A percentile compares a stretch with the other conserved stretches of the same genome.
These are phyloP conservation scores for Dasyurus viverrinus DNA, from an alignment of 2,113 vertebrate species.

Conservation along the genomic window DNA sequence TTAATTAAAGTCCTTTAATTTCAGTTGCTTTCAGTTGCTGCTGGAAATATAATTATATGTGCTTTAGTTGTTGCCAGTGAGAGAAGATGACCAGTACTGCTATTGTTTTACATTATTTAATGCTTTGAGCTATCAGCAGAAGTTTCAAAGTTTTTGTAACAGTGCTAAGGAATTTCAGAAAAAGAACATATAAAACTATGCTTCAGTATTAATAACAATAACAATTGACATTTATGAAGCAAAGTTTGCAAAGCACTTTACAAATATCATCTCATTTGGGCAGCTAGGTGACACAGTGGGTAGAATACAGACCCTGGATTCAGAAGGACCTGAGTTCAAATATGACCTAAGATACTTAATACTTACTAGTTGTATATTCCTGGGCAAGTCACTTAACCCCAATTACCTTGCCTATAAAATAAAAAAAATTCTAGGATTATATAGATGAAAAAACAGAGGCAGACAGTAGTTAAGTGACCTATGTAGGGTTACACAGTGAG, in stretches of 20 bases:
- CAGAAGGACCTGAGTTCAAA: too few species aligned
- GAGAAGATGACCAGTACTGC: not conserved
- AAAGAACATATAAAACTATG: conserved; percentile 18
- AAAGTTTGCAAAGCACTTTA: conserved; percentile 3
- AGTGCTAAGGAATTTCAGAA: conserved; percentile 10
- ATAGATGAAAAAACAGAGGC: not conserved
- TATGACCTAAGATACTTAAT: too few species aligned
- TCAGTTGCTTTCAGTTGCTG: not conserved
- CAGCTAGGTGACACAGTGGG: too few species aligned
- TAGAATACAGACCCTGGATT: too few species aligned
- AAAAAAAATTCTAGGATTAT: not conserved
- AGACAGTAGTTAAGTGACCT: not conserved
- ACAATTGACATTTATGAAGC: too few species aligned
- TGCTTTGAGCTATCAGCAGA: conserved; percentile 16
- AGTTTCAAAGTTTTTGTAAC: not conserved
- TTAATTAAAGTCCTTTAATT: too few species aligned
- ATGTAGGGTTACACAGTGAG: not conserved
- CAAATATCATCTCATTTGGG: conserved; percentile 5
- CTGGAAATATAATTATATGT: not conserved
- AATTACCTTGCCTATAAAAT: too few species aligned
- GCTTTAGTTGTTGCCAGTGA: conserved; percentile 5
- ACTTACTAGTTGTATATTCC: too few species aligned
- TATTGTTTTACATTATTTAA: conserved; percentile 30
- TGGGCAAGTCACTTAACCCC: too few species aligned
- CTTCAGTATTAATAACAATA: not conserved